phyloP scores from a whole-genome alignment of 2,797 vertebrate species.

The Chelon auratus region DNA sequence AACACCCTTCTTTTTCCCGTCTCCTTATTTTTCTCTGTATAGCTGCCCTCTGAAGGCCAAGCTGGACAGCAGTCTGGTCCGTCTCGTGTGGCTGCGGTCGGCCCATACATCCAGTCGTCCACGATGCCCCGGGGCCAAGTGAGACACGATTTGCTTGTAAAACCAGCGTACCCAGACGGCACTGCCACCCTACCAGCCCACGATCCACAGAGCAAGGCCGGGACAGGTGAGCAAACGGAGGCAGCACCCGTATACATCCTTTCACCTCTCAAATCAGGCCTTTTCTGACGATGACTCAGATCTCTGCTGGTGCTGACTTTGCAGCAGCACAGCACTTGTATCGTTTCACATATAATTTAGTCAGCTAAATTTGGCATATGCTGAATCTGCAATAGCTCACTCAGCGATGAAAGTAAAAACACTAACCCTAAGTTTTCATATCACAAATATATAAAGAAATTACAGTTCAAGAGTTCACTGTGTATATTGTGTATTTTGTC shows the following conservation, averaged over 20 bases:
- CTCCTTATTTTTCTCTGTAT: neutral
- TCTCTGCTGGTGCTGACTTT: neutral
- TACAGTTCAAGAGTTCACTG: neutral
- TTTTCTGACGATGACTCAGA: conserved; percentile 3
- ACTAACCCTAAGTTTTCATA: neutral
- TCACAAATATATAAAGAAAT: no score
- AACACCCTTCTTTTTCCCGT: neutral
- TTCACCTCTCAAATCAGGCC: neutral
- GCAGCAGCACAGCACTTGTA: neutral
- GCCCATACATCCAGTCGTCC: conserved; percentile 97
- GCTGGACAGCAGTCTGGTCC: conserved; percentile 85
- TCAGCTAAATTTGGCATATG: neutral
- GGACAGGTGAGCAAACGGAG: conserved; percentile 68
- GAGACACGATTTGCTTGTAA: conserved; percentile 92
- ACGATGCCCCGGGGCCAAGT: conserved; percentile 92
- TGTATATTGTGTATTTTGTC: conserved; percentile 4
- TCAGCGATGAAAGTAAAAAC: neutral
- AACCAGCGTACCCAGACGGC: conserved; percentile 90
- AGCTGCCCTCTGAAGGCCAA: conserved; percentile 91
- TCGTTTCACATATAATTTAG: conserved; percentile 5
- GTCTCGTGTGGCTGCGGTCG: conserved; percentile 95
- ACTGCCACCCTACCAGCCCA: conserved; percentile 85
- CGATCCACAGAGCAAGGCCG: conserved; percentile 75
- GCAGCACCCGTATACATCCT: neutral
- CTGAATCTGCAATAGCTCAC: neutral